Conservation (phyloP, 2,797 vertebrate species). For the Sebastes vulpes region DNA sequence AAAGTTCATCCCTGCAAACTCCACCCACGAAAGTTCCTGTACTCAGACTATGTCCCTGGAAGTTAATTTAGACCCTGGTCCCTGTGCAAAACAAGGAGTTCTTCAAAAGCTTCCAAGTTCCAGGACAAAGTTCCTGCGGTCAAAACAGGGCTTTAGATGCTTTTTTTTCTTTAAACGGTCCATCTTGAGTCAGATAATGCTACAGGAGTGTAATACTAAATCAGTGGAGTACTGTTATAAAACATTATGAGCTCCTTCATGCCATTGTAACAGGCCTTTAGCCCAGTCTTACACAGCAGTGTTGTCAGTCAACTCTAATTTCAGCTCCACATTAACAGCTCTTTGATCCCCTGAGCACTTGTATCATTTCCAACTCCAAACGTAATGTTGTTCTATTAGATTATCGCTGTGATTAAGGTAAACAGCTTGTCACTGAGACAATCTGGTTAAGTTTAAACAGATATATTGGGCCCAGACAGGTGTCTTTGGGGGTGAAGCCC, state of each 20-base stretch:
- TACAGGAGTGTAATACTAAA: neutral
- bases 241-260: neutral
- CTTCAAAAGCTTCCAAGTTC: no score
- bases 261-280: neutral
- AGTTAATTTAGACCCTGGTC: no score
- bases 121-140: no score
- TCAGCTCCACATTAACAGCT: conserved; percentile 24
- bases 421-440: conserved; percentile 66
- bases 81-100: no score
- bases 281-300: neutral
- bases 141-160: neutral
- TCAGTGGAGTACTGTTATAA: neutral
- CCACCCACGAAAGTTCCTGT: no score
- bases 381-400: conserved; percentile 70
- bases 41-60: no score
- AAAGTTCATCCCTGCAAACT: no score
- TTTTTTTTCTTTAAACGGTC: neutral
- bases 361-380: conserved; percentile 54
- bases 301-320: conserved; percentile 38
- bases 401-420: conserved; percentile 74
- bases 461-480: conserved; percentile 61
- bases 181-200: neutral
- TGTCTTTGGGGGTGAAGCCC: conserved; percentile 49
- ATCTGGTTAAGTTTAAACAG: conserved; percentile 63
- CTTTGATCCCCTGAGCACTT: conserved; percentile 47